Evolutionary conservation across 2,797 vertebrate genomes (phyloP), one percentile per base, ranked within the genome.

Genomic region (Enteromius treurensis): DNA sequence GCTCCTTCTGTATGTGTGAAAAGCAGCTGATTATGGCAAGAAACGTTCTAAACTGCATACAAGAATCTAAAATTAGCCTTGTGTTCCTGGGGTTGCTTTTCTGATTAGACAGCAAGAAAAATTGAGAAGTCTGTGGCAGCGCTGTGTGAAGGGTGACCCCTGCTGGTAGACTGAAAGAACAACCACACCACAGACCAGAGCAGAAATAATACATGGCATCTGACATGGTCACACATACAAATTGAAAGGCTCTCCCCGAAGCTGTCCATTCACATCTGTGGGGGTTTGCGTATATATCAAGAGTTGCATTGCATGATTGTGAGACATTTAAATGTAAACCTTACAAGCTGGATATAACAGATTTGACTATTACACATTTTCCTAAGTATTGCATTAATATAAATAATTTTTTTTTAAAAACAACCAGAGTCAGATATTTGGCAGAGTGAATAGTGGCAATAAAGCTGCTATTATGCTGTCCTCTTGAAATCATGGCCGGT

Each of bases 1-100:
- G 96, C 86, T 97, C 96, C 93, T 96, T 96, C 97, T 99, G 86
- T 76, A 85, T 67, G 83, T n/a, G 77, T 77, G 73, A 86, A 11
- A 71, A 64, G 34, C 6, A 78, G 51, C 23, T 62, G 53, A 77
- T 68, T 32, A 19, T 40, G 42, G 45, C 42, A 65, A 51, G 15
- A 64, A 7, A 26, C 1, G 9, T 26, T 51, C 55, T 40, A 51
- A 37, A 53, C 0, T 0, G 14, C 53, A 62, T 47, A 62, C 68
- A 81, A 34, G 19, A 49, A 47, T 64, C 69, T 65, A 64, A 74
- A 81, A 81, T 51, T 34, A 81, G 42, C 14, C 21, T 32, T 51
- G 4, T 19, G 15, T 34, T 74, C 68, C 40, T 37, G 13, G 5
- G 29, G 21, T 3, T 51, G 23, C 51, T 14, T 62, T 74, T 49